phyloP scores from a whole-genome alignment of 1,140 invertebrate genomes.

The Brachionus manjavacas region DNA sequence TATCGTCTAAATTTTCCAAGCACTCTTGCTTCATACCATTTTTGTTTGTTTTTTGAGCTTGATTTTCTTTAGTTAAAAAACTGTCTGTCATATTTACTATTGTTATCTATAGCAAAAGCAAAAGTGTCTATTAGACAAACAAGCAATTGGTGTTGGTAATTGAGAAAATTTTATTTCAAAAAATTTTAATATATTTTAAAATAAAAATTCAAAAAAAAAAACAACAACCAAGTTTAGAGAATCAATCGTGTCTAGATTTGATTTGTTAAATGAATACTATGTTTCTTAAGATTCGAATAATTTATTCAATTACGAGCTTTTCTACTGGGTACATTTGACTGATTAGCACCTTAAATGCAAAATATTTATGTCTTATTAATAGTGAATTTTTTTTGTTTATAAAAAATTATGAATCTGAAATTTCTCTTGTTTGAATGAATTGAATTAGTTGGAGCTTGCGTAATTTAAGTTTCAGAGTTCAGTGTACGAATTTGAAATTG shows the following conservation, averaged over 20 bases:
- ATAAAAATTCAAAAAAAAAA: not conserved
- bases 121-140: not conserved
- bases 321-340: constrained; percentile 37
- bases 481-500: not conserved
- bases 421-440: not conserved
- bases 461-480: constrained; percentile 31
- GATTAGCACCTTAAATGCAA: constrained; percentile 22
- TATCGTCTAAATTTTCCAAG: constrained; percentile 25
- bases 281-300: not conserved
- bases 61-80: not conserved
- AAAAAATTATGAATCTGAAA: not conserved
- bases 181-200: not conserved
- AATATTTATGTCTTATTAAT: not conserved
- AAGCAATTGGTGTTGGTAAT: not conserved
- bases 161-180: not conserved
- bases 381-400: not conserved
- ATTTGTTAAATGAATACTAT: not conserved
- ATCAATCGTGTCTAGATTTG: constrained; percentile 29
- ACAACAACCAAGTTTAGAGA: not conserved
- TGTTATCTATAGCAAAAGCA: not conserved
- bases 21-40: not conserved
- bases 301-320: constrained; percentile 32
- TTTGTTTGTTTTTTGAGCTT: not conserved
- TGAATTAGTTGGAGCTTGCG: not conserved
- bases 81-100: not conserved